Evolutionary conservation across 2,888 invertebrate species (phyloP).

Genomic region (Platynereis dumerilii): DNA sequence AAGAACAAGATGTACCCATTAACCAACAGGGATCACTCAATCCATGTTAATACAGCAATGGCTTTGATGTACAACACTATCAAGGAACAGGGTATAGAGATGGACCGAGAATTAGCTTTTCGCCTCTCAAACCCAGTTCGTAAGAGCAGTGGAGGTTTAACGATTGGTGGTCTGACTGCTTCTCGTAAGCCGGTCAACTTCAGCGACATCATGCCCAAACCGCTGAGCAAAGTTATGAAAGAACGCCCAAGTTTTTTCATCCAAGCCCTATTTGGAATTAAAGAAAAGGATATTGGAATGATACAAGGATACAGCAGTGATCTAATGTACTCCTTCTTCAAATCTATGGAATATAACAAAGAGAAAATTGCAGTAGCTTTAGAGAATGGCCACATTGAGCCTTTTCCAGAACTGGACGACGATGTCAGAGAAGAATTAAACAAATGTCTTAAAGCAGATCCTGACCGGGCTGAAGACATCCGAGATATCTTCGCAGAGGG

Average conservation of each 20-base stretch:
- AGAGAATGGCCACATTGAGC: not conserved
- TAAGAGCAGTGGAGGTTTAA: not conserved
- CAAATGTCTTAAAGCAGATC: not conserved
- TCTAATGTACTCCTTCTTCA: not conserved
- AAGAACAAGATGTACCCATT: slow-evolving; percentile 4
- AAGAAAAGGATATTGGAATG: slow-evolving; percentile 6
- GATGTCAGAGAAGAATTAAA: not conserved
- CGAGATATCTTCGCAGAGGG: not conserved
- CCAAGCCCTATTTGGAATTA: not conserved
- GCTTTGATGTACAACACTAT: not conserved
- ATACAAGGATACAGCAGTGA: not conserved
- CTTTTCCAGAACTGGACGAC: not conserved
- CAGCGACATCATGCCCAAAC: not conserved
- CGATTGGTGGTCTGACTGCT: not conserved
- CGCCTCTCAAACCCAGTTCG: not conserved
- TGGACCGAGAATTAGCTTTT: not conserved
- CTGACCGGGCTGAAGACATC: not conserved
- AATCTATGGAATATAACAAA: slow-evolving; percentile 2
- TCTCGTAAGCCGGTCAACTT: not conserved
- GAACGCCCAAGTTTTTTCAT: not conserved
- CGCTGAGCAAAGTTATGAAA: not conserved
- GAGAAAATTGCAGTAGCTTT: not conserved
- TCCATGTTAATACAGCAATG: not conserved
- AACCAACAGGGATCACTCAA: not conserved
- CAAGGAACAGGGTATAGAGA: not conserved